Percentiles rank a stretch among this genome's conserved stretches.
These are phyloP conservation scores for Fregata magnificens DNA, from an alignment of 2,113 vertebrate species.

Conservation along the genomic window DNA sequence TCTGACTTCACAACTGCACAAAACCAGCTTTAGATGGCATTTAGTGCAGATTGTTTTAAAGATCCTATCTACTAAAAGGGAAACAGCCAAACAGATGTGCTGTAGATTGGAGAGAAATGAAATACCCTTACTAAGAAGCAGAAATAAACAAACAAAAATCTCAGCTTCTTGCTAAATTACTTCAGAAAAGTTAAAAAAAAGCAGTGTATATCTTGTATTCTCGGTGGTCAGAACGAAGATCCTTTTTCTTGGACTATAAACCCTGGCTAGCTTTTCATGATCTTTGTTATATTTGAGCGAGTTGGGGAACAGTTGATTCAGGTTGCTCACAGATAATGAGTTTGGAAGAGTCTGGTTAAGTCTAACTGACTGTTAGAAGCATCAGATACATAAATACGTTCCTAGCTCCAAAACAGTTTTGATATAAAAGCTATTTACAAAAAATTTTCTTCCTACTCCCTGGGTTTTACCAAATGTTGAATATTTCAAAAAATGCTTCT, in stretches of 20 bases:
- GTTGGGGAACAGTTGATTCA: background rate
- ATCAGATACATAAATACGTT: background rate
- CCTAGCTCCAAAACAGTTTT: background rate
- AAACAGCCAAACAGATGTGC: background rate
- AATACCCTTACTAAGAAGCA: background rate
- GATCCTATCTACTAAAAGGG: background rate
- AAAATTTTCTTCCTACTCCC: background rate
- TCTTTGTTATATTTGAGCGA: background rate
- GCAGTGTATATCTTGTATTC: background rate
- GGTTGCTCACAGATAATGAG: background rate
- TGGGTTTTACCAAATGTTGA: background rate
- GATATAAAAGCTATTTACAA: background rate
- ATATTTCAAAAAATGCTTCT: background rate
- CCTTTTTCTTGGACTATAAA: background rate
- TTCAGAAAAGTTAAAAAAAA: background rate
- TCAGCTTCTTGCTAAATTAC: background rate
- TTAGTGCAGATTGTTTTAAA: background rate
- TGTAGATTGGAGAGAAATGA: background rate
- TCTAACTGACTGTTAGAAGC: background rate
- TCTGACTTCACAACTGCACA: background rate
- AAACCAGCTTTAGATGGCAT: background rate
- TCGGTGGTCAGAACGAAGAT: background rate
- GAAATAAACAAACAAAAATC: background rate
- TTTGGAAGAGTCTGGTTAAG: background rate
- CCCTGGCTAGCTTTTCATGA: background rate